Conservation (phyloP, 2,113 vertebrate species). For the Leptosomus discolor region DNA sequence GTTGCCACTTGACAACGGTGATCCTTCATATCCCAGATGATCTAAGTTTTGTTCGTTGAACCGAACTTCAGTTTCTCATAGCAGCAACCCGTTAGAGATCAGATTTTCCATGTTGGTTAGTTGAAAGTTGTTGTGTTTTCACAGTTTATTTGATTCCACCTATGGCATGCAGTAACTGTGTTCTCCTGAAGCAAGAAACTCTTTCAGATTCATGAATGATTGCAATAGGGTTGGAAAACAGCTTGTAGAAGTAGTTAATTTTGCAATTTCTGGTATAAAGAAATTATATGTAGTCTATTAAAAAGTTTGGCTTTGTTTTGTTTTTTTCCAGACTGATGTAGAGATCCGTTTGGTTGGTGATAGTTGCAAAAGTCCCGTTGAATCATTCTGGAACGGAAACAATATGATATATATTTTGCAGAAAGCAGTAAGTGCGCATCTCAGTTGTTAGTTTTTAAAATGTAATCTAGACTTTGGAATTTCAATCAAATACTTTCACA, state of each 20-base stretch:
- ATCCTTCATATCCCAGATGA: not conserved
- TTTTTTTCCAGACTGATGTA: slow-evolving; percentile 70
- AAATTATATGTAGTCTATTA: not conserved
- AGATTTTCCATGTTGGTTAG: not conserved
- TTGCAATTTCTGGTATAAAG: not conserved
- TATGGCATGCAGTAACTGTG: rapidly evolving
- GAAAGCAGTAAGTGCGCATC: slow-evolving; percentile 76
- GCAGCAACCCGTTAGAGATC: not conserved
- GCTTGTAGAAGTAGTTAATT: not conserved
- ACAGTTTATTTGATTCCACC: not conserved
- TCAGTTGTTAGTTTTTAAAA: not conserved
- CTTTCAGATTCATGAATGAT: not conserved
- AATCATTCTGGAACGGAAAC: slow-evolving; percentile 72
- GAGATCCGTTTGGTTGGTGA: slow-evolving; percentile 72
- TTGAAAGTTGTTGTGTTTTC: not conserved
- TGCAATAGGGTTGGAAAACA: not conserved
- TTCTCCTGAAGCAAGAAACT: not conserved
- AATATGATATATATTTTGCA: slow-evolving; percentile 78
- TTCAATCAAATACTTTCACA: not conserved
- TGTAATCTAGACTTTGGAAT: not conserved
- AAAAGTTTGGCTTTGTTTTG: not conserved
- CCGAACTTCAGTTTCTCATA: not conserved
- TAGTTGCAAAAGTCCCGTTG: slow-evolving; percentile 64
- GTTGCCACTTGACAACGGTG: not conserved
- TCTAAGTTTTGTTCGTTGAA: not conserved